phyloP scores from a whole-genome alignment of 1,140 invertebrate genomes.

The Pteromalus puparum region DNA sequence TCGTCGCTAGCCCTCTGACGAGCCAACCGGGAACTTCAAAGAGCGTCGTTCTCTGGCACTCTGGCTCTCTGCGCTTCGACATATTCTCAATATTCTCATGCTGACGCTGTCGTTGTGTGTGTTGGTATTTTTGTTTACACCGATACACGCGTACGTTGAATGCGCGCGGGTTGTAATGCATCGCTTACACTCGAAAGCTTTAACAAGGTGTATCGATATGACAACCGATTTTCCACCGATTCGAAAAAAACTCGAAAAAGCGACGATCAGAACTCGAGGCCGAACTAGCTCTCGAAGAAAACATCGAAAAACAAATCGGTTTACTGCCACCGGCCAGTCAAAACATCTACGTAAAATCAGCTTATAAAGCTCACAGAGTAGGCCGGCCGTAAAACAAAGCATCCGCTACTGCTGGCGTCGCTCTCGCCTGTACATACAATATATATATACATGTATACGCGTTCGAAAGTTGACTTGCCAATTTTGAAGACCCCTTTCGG shows the following conservation, averaged over 20 bases:
- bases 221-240: no score
- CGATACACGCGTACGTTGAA: no score
- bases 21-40: neutral
- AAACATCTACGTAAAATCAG: neutral
- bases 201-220: no score
- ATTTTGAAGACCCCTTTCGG: constrained; percentile 7
- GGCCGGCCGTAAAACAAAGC: neutral
- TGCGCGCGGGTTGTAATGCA: no score
- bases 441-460: neutral
- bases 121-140: neutral
- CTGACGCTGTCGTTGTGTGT: neutral
- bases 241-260: no score
- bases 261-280: no score
- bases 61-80: neutral
- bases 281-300: no score
- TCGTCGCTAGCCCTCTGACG: no score
- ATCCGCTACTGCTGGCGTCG: neutral
- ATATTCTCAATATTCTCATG: neutral
- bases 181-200: no score
- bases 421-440: no score
- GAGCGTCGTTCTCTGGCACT: neutral
- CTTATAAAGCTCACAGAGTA: neutral
- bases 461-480: constrained; percentile 8
- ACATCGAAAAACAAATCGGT: neutral
- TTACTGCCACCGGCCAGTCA: neutral